Percentiles rank a stretch among this genome's conserved stretches.
Conservation (phyloP, 1,140 invertebrate genomes). For the Drosophila sechellia region DNA sequence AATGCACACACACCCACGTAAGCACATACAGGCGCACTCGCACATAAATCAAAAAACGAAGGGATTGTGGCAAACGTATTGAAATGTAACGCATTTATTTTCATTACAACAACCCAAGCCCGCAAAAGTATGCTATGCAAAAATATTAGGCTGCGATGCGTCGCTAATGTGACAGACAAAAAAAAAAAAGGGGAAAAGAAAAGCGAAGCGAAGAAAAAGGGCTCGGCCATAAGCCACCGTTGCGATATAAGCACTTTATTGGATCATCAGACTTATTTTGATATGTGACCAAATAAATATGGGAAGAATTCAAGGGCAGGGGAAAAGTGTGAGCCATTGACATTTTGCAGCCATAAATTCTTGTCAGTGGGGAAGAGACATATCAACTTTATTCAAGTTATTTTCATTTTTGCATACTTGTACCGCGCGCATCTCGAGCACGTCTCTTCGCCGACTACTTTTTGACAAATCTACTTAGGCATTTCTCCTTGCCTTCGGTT, state of each 20-base stretch:
- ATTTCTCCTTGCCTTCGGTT: conserved; percentile 67
- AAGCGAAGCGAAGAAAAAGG: not conserved
- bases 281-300: conserved; percentile 69
- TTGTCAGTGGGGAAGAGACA: conserved; percentile 57
- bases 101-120: conserved; percentile 63
- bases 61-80: conserved; percentile 61
- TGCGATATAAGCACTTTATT: conserved; percentile 79
- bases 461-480: conserved; percentile 81
- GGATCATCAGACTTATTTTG: conserved; percentile 82
- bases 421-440: conserved; percentile 75
- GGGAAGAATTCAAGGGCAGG: not conserved
- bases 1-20: conserved; percentile 33
- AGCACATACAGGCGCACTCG: conserved; percentile 1
- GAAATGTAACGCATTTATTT: conserved; percentile 83
- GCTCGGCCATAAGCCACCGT: conserved; percentile 65
- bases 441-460: conserved; percentile 70
- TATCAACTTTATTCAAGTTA: conserved; percentile 77
- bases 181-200: not conserved
- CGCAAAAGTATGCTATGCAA: conserved; percentile 74
- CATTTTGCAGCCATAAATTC: conserved; percentile 81
- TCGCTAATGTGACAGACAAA: conserved; percentile 40
- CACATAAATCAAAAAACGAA: conserved; percentile 68
- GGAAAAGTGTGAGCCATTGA: conserved; percentile 53
- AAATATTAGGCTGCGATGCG: conserved; percentile 37
- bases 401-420: conserved; percentile 82